Percentiles rank a stretch among this genome's conserved stretches.
Evolutionary conservation across 2,113 vertebrate species (phyloP).

Genomic region (Albula goreensis): DNA sequence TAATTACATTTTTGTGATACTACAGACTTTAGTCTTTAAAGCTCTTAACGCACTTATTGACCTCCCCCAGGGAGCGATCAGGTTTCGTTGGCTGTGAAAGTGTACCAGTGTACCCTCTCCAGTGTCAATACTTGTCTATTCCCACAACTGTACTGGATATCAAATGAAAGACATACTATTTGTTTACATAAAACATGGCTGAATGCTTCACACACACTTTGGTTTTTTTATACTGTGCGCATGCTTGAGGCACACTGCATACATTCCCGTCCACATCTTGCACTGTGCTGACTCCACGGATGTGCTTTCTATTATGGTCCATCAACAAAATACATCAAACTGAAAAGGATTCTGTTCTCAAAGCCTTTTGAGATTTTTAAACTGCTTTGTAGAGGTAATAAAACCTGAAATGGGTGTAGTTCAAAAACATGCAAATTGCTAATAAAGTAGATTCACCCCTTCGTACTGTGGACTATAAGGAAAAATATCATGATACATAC

Average conservation of each 20-base stretch:
- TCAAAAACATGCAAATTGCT: not conserved
- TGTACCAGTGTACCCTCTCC: slow-evolving; percentile 13
- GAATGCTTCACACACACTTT: not conserved
- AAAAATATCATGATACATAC: not conserved
- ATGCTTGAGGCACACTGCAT: not conserved
- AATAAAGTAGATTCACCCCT: not conserved
- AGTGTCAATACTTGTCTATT: slow-evolving; percentile 19
- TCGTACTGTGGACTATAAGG: not conserved
- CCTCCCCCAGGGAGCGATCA: slow-evolving; percentile 4
- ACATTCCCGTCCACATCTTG: too few relatives aligned
- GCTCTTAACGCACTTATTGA: slow-evolving; percentile 25
- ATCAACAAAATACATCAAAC: too few relatives aligned
- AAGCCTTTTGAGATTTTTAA: too few relatives aligned
- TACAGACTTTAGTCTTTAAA: slow-evolving; percentile 17
- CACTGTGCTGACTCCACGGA: too few relatives aligned
- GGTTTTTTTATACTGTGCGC: not conserved
- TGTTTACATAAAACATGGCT: slow-evolving; percentile 13
- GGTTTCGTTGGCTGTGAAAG: slow-evolving; percentile 42
- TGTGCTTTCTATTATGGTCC: too few relatives aligned
- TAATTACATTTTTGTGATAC: slow-evolving; percentile 20
- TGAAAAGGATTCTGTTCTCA: too few relatives aligned
- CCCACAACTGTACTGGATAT: slow-evolving; percentile 2
- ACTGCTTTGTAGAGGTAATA: too few relatives aligned
- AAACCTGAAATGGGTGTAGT: not conserved
- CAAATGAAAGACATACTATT: not conserved